Percentiles rank a stretch among this genome's conserved stretches.
These are phyloP conservation scores for Pycnonotus jocosus DNA, from an alignment of 2,113 vertebrate genomes.

Conservation along the genomic window DNA sequence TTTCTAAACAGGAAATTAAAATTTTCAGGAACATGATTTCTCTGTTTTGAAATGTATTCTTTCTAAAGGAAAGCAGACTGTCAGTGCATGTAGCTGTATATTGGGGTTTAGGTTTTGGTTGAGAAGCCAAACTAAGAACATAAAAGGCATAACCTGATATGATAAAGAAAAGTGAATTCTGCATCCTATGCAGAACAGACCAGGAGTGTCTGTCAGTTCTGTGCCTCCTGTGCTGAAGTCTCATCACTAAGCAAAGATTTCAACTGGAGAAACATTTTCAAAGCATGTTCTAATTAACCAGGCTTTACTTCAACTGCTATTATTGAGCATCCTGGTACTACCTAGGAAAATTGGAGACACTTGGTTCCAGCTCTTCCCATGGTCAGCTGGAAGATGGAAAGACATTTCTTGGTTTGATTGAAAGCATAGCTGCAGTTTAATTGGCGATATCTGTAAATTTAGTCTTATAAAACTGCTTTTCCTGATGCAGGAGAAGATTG, in stretches of 20 bases:
- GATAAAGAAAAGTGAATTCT: not conserved
- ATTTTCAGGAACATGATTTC: not conserved
- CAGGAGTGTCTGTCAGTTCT: not conserved
- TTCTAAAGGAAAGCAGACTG: not conserved
- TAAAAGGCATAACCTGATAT: not conserved
- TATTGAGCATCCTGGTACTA: not conserved
- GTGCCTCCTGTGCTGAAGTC: not conserved
- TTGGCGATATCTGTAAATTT: not conserved
- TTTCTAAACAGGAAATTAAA: not conserved
- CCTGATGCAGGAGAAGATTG: not conserved
- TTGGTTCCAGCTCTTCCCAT: not conserved
- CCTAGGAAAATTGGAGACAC: not conserved
- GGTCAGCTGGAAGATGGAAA: not conserved
- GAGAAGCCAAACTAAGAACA: not conserved
- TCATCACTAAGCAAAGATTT: not conserved
- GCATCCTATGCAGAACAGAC: not conserved
- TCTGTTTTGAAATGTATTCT: not conserved
- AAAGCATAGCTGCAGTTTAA: not conserved
- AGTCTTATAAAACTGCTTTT: not conserved
- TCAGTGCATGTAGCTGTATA: not conserved
- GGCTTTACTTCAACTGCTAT: not conserved
- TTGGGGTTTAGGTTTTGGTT: not conserved
- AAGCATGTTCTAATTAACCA: not conserved
- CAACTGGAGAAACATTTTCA: not conserved
- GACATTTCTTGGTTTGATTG: not conserved